Percentiles rank a stretch among this genome's conserved stretches.
Conservation (phyloP, 1,140 invertebrate genomes). For the Magallana gigas region DNA sequence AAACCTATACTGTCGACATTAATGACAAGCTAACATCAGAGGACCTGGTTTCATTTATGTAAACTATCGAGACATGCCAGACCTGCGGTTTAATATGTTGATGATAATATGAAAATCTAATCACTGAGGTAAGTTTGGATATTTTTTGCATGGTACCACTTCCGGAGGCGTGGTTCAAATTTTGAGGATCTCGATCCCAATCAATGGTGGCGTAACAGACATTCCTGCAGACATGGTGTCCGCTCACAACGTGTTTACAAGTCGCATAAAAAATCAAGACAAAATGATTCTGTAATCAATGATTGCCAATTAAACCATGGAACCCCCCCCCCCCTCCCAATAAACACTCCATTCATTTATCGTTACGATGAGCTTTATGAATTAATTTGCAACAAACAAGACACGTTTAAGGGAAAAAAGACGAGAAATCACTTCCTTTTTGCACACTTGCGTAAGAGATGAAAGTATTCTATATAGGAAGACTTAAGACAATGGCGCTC, state of each 20-base stretch:
- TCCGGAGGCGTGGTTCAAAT: constrained; percentile 9
- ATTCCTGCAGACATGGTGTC: background rate
- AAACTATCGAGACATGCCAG: constrained; percentile 17
- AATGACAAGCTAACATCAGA: constrained; percentile 20
- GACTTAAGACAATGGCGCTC: background rate
- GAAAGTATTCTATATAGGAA: background rate
- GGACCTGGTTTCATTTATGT: background rate
- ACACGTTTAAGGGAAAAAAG: background rate
- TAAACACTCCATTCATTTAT: background rate
- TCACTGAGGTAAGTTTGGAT: background rate
- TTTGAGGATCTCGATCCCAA: background rate
- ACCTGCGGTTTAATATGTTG: constrained; percentile 6
- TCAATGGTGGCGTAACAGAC: background rate
- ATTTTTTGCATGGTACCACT: constrained; percentile 21
- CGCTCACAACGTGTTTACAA: constrained; percentile 1
- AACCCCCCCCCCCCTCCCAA: background rate
- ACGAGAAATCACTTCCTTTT: background rate
- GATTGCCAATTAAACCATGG: background rate
- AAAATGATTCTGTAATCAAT: background rate
- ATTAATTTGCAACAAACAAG: background rate
- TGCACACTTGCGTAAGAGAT: constrained; percentile 3
- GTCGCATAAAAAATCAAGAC: constrained; percentile 11
- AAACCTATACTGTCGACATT: background rate
- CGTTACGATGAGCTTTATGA: background rate
- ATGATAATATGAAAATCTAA: constrained; percentile 26